phyloP scores from a whole-genome alignment of 2,888 invertebrate species.

The Philonicus albiceps region DNA sequence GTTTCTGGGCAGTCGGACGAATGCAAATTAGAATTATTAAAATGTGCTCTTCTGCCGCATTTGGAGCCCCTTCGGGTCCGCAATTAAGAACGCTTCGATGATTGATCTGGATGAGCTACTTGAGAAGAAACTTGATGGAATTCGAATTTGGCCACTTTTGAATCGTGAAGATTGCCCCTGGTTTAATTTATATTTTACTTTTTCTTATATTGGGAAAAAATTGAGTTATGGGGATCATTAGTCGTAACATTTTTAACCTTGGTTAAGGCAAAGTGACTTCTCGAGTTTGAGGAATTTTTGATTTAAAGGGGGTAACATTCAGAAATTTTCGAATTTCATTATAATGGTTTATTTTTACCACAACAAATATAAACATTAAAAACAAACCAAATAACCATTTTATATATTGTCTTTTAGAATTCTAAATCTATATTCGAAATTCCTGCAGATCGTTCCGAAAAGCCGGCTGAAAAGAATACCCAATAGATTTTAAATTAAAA shows the following conservation, averaged over 20 bases:
- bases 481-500: too few species aligned
- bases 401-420: too few species aligned
- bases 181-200: neutral
- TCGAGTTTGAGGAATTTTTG: neutral
- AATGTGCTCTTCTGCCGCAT: neutral
- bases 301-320: too few species aligned
- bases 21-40: constrained; percentile 40
- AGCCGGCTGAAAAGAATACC: too few species aligned
- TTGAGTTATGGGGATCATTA: neutral
- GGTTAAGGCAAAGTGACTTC: neutral
- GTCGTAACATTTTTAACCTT: neutral
- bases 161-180: neutral
- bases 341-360: too few species aligned
- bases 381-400: too few species aligned
- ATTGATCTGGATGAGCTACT: constrained; percentile 20
- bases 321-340: too few species aligned
- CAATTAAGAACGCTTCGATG: constrained; percentile 13
- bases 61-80: neutral
- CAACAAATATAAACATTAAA: too few species aligned
- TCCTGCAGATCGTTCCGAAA: too few species aligned
- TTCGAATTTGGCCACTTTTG: neutral
- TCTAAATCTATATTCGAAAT: too few species aligned
- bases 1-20: constrained; percentile 6
- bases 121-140: neutral
- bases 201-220: neutral